Evolutionary conservation across 2,797 vertebrate species (phyloP).

Genomic region (Stomatorhinus walkeri): DNA sequence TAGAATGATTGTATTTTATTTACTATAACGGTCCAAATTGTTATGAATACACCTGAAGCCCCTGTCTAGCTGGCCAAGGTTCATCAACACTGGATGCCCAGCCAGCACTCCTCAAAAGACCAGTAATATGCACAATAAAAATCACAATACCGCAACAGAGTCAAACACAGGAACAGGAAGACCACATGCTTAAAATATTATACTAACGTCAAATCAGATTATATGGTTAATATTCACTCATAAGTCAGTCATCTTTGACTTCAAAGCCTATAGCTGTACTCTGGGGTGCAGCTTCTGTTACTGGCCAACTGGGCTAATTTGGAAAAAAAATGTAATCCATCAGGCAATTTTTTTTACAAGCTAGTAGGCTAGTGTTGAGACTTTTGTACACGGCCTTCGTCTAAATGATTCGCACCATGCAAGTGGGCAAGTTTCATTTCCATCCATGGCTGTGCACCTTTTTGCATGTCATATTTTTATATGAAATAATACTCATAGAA

Average conservation of each 20-base stretch:
- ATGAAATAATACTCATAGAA: not conserved
- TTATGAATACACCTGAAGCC: not conserved
- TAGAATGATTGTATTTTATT: not conserved
- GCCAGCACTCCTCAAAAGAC: not conserved
- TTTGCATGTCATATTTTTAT: not conserved
- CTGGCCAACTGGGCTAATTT: not conserved
- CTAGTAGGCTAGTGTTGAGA: not conserved
- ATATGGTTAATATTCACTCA: not conserved
- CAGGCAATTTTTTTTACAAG: not conserved
- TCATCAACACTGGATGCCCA: not conserved
- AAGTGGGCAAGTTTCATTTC: not conserved
- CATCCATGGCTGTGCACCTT: not conserved
- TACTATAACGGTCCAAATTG: not conserved
- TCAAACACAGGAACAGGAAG: not conserved
- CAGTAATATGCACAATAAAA: not conserved
- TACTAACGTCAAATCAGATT: slow-evolving; percentile 1
- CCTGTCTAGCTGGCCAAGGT: not conserved
- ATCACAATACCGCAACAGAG: not conserved
- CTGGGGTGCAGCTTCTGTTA: not conserved
- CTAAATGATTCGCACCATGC: not conserved
- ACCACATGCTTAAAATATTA: not conserved
- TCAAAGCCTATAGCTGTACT: not conserved
- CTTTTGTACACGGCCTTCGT: not conserved
- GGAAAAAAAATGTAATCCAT: not conserved
- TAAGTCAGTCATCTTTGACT: not conserved